phyloP scores from a whole-genome alignment of 1,140 invertebrate genomes.

The Lepidotrigona ventralis region DNA sequence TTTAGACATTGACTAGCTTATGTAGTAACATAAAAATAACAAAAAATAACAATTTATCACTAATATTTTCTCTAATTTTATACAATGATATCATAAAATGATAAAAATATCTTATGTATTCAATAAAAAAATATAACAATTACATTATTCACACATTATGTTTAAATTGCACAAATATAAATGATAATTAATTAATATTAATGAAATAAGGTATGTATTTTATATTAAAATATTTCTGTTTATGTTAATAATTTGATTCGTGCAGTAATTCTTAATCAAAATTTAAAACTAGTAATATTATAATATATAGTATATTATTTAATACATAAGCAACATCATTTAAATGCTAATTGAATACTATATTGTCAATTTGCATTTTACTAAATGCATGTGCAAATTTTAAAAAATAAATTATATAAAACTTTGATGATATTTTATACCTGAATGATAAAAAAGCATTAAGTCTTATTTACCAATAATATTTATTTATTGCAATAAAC shows the following conservation, averaged over 20 bases:
- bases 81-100: background rate
- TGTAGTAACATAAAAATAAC: background rate
- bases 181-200: constrained; percentile 12
- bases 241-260: background rate
- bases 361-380: constrained; percentile 19
- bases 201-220: background rate
- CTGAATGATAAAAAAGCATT: constrained; percentile 13
- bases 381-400: background rate
- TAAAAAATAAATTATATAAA: constrained; percentile 23
- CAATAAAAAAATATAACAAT: background rate
- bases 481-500: constrained; percentile 79
- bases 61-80: background rate
- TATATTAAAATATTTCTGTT: background rate
- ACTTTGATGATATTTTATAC: constrained; percentile 19
- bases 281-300: background rate
- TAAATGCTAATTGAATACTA: constrained; percentile 34
- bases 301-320: background rate
- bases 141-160: background rate
- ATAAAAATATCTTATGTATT: background rate
- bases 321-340: background rate
- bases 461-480: constrained; percentile 28
- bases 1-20: constrained; percentile 25
- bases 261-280: constrained; percentile 10
- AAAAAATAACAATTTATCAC: background rate
- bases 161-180: constrained; percentile 40